These are phyloP conservation scores for Miltochrista miniata DNA, from an alignment of 2,888 invertebrate genomes.

Conservation along the genomic window DNA sequence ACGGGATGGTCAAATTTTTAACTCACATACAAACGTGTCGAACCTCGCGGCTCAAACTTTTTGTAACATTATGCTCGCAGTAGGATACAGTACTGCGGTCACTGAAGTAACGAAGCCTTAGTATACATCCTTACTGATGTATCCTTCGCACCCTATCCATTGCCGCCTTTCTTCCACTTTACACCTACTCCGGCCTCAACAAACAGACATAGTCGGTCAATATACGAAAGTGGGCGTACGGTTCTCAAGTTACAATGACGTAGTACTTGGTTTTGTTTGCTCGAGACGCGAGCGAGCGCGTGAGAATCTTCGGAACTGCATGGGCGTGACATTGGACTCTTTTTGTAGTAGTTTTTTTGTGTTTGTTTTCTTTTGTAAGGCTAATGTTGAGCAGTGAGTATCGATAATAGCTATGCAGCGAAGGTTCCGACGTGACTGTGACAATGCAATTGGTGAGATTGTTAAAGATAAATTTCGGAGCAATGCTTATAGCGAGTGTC, in stretches of 20 bases:
- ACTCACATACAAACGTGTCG: constrained; percentile 54
- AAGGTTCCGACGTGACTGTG: constrained; percentile 70
- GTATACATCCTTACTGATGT: constrained; percentile 49
- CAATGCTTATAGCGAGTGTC: constrained; percentile 2
- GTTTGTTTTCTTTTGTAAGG: constrained; percentile 60
- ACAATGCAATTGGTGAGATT: constrained; percentile 58
- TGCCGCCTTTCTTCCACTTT: constrained; percentile 37
- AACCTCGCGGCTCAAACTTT: constrained; percentile 48
- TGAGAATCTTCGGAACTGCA: constrained; percentile 79
- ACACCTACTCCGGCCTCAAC: constrained; percentile 16
- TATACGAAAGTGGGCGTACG: constrained; percentile 50
- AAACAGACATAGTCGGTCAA: constrained; percentile 45
- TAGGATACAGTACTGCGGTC: constrained; percentile 53
- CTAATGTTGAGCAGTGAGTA: constrained; percentile 66
- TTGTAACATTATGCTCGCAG: constrained; percentile 63
- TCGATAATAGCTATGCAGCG: constrained; percentile 64
- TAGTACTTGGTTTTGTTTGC: constrained; percentile 69
- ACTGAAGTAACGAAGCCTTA: constrained; percentile 67
- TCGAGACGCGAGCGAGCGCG: constrained; percentile 67
- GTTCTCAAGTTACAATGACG: constrained; percentile 61
- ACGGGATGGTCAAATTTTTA: constrained; percentile 74
- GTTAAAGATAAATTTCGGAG: constrained; percentile 20
- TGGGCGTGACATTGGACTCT: constrained; percentile 79
- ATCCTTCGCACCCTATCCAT: constrained; percentile 43
- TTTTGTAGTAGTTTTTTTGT: constrained; percentile 61